A percentile compares a stretch with the other conserved stretches of the same genome.
phyloP scores from a whole-genome alignment of 1,140 invertebrate species.

The Brachionus paranguensis region DNA sequence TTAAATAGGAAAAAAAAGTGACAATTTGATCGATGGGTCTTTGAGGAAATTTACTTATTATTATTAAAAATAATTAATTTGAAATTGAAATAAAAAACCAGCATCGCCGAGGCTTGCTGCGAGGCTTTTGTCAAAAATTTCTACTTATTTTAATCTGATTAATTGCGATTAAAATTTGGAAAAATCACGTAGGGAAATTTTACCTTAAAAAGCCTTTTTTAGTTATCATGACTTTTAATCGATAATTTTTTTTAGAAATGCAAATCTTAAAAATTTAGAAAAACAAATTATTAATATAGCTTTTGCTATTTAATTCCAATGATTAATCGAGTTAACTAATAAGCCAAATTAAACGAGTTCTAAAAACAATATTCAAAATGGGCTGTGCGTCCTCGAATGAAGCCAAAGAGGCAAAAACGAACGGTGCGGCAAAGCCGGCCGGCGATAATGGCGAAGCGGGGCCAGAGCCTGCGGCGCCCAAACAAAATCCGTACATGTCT shows the following conservation, averaged over 20 bases:
- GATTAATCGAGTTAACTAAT: constrained; percentile 19
- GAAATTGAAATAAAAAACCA: neutral
- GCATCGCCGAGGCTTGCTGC: neutral
- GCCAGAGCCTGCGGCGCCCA: neutral
- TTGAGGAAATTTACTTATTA: neutral
- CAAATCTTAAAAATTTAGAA: neutral
- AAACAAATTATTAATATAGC: neutral
- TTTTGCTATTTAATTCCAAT: neutral
- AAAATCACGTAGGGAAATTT: neutral
- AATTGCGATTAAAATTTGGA: neutral
- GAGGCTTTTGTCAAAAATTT: neutral
- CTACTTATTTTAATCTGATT: neutral
- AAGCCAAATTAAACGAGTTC: neutral
- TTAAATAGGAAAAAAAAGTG: neutral
- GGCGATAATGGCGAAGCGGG: neutral
- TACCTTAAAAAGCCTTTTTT: neutral
- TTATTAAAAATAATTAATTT: neutral
- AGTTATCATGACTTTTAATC: neutral
- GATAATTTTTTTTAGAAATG: neutral
- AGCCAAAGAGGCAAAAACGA: neutral
- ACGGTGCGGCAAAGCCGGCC: neutral
- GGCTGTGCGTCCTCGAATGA: constrained; percentile 25
- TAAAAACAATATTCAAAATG: neutral
- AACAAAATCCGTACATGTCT: constrained; percentile 35
- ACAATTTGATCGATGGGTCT: neutral